Evolutionary conservation across 2,113 vertebrate genomes (phyloP).

Genomic region (Aspidoscelis tigris): DNA sequence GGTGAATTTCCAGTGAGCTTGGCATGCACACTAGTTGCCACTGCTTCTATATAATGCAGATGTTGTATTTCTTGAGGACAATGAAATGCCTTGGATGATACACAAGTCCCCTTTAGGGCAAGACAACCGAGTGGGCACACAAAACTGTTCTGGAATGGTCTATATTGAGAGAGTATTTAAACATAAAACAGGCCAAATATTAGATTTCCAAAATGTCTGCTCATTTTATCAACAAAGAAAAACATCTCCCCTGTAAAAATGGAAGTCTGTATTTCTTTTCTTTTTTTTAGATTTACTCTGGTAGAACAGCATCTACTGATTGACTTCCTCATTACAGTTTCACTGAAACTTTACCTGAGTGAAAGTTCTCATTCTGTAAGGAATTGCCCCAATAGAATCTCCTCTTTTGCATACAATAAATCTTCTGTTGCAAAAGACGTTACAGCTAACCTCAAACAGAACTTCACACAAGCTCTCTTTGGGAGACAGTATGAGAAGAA

Average conservation of each 20-base stretch:
- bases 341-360: slow-evolving; percentile 7
- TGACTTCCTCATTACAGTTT: slow-evolving; percentile 2
- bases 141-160: no score
- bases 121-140: not conserved
- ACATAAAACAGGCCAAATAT: not conserved
- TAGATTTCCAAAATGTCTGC: not conserved
- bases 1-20: no score
- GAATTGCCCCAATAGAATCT: slow-evolving; percentile 40
- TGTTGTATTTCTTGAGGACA: not conserved
- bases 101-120: not conserved
- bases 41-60: not conserved
- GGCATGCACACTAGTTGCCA: no score
- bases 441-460: slow-evolving; percentile 38
- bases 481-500: slow-evolving; percentile 35
- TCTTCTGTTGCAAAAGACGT: slow-evolving; percentile 42
- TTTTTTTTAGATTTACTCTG: not conserved
- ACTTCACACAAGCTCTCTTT: slow-evolving; percentile 34
- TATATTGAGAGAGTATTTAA: no score
- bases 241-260: no score
- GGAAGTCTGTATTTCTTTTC: not conserved
- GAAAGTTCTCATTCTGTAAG: slow-evolving; percentile 29
- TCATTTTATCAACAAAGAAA: not conserved
- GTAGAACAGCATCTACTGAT: slow-evolving; percentile 4
- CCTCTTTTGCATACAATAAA: slow-evolving; percentile 18
- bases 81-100: not conserved